Evolutionary conservation across 1,140 invertebrate species (phyloP).

Genomic region (Mactra quadrangularis): DNA sequence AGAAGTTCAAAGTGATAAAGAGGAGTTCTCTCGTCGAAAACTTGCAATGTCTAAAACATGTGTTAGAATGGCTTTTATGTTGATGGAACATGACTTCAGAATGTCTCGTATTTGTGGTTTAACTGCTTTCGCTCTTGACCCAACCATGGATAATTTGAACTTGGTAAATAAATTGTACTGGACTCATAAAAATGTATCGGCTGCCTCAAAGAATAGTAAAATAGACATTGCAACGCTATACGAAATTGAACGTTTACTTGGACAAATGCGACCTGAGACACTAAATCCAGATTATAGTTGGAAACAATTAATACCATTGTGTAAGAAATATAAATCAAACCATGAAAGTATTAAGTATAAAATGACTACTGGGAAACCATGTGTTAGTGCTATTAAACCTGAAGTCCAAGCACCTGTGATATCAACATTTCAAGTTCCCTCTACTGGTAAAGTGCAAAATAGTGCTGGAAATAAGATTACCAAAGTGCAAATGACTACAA

Average conservation of each 20-base stretch:
- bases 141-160: constrained; percentile 67
- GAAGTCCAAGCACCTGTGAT: too few relatives aligned
- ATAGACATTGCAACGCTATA: constrained; percentile 74
- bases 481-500: constrained; percentile 1
- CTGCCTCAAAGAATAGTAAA: constrained; percentile 53
- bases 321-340: constrained; percentile 68
- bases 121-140: constrained; percentile 74
- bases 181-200: constrained; percentile 58
- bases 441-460: background rate
- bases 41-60: constrained; percentile 72
- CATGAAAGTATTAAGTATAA: constrained; percentile 13
- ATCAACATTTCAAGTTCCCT: too few relatives aligned
- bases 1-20: constrained; percentile 60
- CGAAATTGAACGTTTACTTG: constrained; percentile 73
- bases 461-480: background rate
- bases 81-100: constrained; percentile 66
- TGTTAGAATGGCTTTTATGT: constrained; percentile 68
- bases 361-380: background rate
- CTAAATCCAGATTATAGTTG: constrained; percentile 70
- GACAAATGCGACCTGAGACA: constrained; percentile 67
- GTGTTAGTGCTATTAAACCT: too few relatives aligned
- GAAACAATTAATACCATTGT: constrained; percentile 65
- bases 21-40: constrained; percentile 60
- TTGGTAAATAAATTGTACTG: constrained; percentile 68
- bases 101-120: constrained; percentile 68